Evolutionary conservation across 2,797 vertebrate genomes (phyloP).

Genomic region (Cyclopterus lumpus): DNA sequence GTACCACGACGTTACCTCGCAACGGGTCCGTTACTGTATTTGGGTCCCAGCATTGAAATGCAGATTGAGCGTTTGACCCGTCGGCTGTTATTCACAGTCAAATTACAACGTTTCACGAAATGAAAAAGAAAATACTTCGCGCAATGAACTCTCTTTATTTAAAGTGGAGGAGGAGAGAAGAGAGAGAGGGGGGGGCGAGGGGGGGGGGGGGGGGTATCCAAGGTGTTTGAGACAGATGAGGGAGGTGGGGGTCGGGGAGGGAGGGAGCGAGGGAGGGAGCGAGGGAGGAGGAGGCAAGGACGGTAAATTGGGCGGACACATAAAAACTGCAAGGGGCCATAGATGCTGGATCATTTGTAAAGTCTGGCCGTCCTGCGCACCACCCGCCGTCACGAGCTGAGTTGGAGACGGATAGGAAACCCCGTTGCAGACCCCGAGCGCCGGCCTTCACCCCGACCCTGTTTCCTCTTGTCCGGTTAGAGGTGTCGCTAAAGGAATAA

Average conservation of each 20-base stretch:
- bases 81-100: slow-evolving; percentile 43
- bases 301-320: slow-evolving; percentile 85
- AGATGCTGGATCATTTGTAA: slow-evolving; percentile 83
- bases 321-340: slow-evolving; percentile 83
- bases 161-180: slow-evolving; percentile 46
- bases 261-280: slow-evolving; percentile 5
- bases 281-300: slow-evolving; percentile 70
- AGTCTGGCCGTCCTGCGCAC: slow-evolving; percentile 69
- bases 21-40: slow-evolving; percentile 14
- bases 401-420: slow-evolving; percentile 65
- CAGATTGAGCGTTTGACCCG: slow-evolving; percentile 33
- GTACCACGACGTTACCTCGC: slow-evolving; percentile 4
- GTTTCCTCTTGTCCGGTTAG: slow-evolving; percentile 36
- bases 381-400: slow-evolving; percentile 55
- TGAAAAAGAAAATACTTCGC: slow-evolving; percentile 42
- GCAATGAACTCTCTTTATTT: slow-evolving; percentile 51
- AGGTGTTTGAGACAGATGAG: slow-evolving; percentile 81
- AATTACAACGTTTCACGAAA: slow-evolving; percentile 50
- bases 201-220: slow-evolving; percentile 72
- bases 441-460: slow-evolving; percentile 39
- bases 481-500: slow-evolving; percentile 77
- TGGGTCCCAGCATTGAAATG: slow-evolving; percentile 45
- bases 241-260: slow-evolving; percentile 63
- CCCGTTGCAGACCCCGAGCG: slow-evolving; percentile 43
- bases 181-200: too few species aligned